phyloP scores from a whole-genome alignment of 1,140 invertebrate species.

The Drosophila repleta region DNA sequence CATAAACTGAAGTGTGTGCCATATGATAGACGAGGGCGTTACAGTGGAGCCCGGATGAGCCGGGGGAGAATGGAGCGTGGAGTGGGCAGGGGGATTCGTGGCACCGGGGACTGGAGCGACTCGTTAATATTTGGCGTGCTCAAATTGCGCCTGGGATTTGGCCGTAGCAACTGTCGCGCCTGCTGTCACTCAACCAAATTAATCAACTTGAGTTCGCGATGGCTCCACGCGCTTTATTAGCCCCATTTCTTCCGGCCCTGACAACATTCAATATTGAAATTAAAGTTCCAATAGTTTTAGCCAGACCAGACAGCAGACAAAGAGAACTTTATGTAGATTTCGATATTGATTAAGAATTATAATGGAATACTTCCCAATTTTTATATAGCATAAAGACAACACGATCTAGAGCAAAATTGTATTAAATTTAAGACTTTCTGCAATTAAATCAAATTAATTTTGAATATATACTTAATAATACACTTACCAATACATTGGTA shows the following conservation, averaged over 20 bases:
- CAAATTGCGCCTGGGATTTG: slow-evolving; percentile 50
- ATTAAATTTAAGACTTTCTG: too few relatives aligned
- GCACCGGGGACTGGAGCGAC: slow-evolving; percentile 14
- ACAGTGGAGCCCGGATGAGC: too few relatives aligned
- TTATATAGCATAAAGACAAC: too few relatives aligned
- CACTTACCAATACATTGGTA: too few relatives aligned
- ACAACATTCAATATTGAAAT: slow-evolving; percentile 3
- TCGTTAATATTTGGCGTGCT: slow-evolving; percentile 43
- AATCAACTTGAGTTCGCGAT: slow-evolving; percentile 36
- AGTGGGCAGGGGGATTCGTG: background rate
- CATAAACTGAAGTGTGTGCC: slow-evolving; percentile 51
- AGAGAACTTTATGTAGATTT: too few relatives aligned
- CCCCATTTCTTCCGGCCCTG: slow-evolving; percentile 3
- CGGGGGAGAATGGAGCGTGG: too few relatives aligned
- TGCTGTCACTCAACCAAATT: slow-evolving; percentile 45
- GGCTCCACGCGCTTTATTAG: slow-evolving; percentile 25
- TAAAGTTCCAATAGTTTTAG: slow-evolving; percentile 1
- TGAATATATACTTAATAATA: too few relatives aligned
- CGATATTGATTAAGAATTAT: too few relatives aligned
- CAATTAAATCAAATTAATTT: too few relatives aligned
- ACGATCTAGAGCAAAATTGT: too few relatives aligned
- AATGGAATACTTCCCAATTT: too few relatives aligned
- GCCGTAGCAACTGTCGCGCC: slow-evolving; percentile 29
- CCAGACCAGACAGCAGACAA: background rate
- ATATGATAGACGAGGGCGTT: slow-evolving; percentile 30